A percentile compares a stretch with the other conserved stretches of the same genome.
Conservation (phyloP, 2,888 invertebrate species). For the Incurvaria masculella region DNA sequence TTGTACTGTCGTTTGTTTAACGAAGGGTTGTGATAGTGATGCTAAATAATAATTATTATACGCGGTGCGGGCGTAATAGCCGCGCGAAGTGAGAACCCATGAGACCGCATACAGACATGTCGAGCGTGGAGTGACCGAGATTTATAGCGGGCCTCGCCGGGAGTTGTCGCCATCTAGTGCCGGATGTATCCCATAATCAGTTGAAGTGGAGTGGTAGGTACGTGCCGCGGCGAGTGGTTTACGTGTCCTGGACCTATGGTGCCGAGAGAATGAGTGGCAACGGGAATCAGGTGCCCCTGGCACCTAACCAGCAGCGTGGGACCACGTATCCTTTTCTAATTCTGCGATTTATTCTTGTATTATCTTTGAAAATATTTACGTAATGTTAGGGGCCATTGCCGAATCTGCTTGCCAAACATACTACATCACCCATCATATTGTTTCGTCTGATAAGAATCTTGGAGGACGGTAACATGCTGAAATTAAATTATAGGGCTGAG, state of each 20-base stretch:
- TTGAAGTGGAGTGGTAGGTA: slow-evolving; percentile 41
- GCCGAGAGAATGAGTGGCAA: slow-evolving; percentile 63
- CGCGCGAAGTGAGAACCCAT: slow-evolving; percentile 41
- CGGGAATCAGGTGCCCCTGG: slow-evolving; percentile 63
- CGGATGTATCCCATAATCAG: slow-evolving; percentile 57
- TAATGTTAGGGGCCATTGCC: no score
- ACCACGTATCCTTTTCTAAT: slow-evolving; percentile 59
- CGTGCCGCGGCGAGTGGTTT: slow-evolving; percentile 63
- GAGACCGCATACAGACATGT: slow-evolving; percentile 43
- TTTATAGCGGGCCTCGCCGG: neutral
- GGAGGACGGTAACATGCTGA: no score
- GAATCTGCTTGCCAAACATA: no score
- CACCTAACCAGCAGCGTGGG: slow-evolving; percentile 54
- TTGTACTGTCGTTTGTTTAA: slow-evolving; percentile 58
- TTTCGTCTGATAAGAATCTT: no score
- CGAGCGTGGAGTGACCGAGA: slow-evolving; percentile 15
- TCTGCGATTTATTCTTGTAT: slow-evolving; percentile 23
- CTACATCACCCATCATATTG: no score
- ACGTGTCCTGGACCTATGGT: slow-evolving; percentile 58
- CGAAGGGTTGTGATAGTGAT: slow-evolving; percentile 47
- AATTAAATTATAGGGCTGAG: no score
- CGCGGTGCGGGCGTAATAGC: slow-evolving; percentile 13
- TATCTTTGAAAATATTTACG: slow-evolving; percentile 39
- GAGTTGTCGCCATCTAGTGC: slow-evolving; percentile 46
- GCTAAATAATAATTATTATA: slow-evolving; percentile 35